Evolutionary conservation across 2,888 invertebrate genomes (phyloP), one percentile per base, ranked within the genome.

Genomic region (Eurytoma adleriae): DNA sequence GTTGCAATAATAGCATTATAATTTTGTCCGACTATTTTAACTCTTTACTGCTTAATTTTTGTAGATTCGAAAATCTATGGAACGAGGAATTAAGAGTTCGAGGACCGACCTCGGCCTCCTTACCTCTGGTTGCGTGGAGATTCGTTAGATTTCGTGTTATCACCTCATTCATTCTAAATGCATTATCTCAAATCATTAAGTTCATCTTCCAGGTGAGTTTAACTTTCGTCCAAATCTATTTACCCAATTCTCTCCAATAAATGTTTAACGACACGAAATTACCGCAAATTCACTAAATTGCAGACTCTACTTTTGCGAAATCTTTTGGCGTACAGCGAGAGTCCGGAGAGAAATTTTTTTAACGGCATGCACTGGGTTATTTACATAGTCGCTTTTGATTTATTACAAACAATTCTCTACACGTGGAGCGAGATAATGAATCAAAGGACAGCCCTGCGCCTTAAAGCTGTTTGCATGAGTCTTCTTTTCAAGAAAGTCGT

Each of bases 21-120:
- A 40, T 40, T 40, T 7, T 40, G 7, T 5, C 7, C 2, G 4
- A 4, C 4, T 7, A 40, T 40, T 40, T 7, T 5, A 7, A 40
- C 40, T 1, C 40, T 40, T 40, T 40, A 7, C 40, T 40, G 40
- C 40, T 40, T 40, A 40, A 40, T 40, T 40, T 40, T 83, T 85
- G 66, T 81, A 92, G 93, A 83, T 86, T 93, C 54, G 92, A 92
- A 83, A 87, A 90, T 75, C 85, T 93, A 59, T 93, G 93, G 93
- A 90, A 91, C 72, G 91, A 92, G 71, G 93, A 93, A 84, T 83
- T 92, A 24, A 88, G 89, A 56, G 88, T 84, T 75, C 87, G 89
- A 64, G 92, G 92, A 0, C 89, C 90, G 14, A 88, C 89, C 18
- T 89, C 90, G 18, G 92, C 93, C 5, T 92, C 92, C 0, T 90